phyloP scores from a whole-genome alignment of 2,113 vertebrate genomes.

The Sialia sialis region DNA sequence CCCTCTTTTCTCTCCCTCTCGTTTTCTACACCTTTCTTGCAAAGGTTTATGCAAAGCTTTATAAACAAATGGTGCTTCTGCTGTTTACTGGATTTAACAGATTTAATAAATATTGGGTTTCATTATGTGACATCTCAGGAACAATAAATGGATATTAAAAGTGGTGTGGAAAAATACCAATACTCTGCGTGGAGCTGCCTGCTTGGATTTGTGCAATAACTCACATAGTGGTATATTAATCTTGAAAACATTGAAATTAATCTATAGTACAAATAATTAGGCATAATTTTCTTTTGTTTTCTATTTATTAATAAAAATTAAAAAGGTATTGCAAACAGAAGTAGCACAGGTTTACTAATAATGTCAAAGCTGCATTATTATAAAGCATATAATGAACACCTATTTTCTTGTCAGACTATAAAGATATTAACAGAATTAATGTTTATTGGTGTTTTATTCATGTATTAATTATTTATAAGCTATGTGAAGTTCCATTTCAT shows the following conservation, averaged over 20 bases:
- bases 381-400: background rate
- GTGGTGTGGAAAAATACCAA: background rate
- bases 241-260: background rate
- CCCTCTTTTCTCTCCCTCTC: background rate
- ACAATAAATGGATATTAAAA: background rate
- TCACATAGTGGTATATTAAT: background rate
- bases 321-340: background rate
- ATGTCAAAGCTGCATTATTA: background rate
- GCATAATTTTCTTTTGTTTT: background rate
- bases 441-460: background rate
- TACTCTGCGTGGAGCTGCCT: background rate
- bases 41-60: background rate
- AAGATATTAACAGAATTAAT: background rate
- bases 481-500: background rate
- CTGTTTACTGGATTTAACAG: background rate
- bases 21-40: background rate
- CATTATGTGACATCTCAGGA: background rate
- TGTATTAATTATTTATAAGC: conserved; percentile 6
- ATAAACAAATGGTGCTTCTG: background rate
- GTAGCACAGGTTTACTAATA: background rate
- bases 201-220: background rate
- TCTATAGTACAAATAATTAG: background rate
- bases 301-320: background rate
- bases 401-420: background rate
- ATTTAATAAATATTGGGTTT: background rate